Evolutionary conservation across 2,888 invertebrate genomes (phyloP), one percentile per base, ranked within the genome.

Genomic region (Rhabditoides inermis): DNA sequence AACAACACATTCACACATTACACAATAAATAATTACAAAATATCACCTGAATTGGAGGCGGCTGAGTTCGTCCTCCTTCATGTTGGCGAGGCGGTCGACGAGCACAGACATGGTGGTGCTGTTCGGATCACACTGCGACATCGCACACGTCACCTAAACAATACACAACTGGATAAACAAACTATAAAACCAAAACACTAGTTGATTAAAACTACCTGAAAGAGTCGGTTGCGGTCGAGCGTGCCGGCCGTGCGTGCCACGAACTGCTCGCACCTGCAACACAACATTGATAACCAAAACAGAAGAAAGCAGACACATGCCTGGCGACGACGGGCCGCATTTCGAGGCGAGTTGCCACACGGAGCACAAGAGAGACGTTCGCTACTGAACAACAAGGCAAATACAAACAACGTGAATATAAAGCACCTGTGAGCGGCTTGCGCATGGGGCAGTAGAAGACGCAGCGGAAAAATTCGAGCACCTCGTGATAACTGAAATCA

Each of bases 401-500:
- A n/a, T n/a, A 32, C 32, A 32, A 35, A 23, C 41, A 42, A 48
- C 28, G 12, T 2, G n/a, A 20, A 40, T 18, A 12, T 15, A 30
- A 46, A 42, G 18, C 37, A 69, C 69, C 58, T 49, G 63, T 56
- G 10, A 70, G 55, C 18, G 64, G 65, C 51, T 69, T 70, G 27
- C 69, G 49, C 60, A 58, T 62, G 12, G 70, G 70, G 35, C 70
- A 70, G 55, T 63, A 69, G 39, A 62, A 65, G 45, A 69, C 61
- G 53, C 66, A 67, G 41, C 69, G 55, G 20, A 69, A 55, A 37
- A 69, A 65, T 45, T 70, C 70, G 41, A 70, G 60, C 45, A 68
- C 55, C 28, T 69, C 65, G 7, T 45, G 45, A 25, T 60, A 60
- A 27, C 37, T 7, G 39, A 39, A 39, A 18, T 10, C 32, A 10